These are phyloP conservation scores for Actinemys pallida DNA, from an alignment of 2,113 vertebrate species.

Conservation along the genomic window DNA sequence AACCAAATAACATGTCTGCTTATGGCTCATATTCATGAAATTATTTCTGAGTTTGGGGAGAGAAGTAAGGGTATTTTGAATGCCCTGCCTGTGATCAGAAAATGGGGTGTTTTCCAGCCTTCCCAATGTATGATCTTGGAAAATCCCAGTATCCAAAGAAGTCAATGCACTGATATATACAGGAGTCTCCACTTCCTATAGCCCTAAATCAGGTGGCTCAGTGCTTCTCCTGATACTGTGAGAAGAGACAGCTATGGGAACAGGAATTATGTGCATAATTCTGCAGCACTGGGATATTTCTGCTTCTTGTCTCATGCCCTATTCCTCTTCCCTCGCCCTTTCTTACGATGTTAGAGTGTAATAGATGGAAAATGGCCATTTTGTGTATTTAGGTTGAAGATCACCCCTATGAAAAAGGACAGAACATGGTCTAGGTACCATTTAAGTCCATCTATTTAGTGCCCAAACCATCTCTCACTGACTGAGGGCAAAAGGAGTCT, in stretches of 20 bases:
- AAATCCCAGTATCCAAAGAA: neutral
- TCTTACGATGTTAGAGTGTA: neutral
- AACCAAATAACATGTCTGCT: constrained; percentile 1
- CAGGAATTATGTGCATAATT: neutral
- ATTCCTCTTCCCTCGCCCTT: neutral
- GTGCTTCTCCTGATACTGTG: neutral
- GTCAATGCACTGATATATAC: neutral
- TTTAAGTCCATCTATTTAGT: neutral
- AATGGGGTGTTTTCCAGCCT: neutral
- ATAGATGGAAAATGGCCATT: neutral
- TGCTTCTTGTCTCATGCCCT: neutral
- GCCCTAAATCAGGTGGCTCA: neutral
- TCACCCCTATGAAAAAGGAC: neutral
- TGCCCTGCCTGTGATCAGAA: neutral
- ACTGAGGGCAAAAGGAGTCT: neutral
- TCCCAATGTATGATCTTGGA: neutral
- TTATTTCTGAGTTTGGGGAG: neutral
- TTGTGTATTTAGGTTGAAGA: neutral
- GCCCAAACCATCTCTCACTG: neutral
- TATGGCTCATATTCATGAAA: neutral
- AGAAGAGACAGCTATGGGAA: neutral
- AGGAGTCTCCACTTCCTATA: neutral
- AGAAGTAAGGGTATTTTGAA: neutral
- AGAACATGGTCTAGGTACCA: neutral
- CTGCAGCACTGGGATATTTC: neutral